Evolutionary conservation across 1,140 invertebrate species (phyloP).

Genomic region (Aphelinus certus): DNA sequence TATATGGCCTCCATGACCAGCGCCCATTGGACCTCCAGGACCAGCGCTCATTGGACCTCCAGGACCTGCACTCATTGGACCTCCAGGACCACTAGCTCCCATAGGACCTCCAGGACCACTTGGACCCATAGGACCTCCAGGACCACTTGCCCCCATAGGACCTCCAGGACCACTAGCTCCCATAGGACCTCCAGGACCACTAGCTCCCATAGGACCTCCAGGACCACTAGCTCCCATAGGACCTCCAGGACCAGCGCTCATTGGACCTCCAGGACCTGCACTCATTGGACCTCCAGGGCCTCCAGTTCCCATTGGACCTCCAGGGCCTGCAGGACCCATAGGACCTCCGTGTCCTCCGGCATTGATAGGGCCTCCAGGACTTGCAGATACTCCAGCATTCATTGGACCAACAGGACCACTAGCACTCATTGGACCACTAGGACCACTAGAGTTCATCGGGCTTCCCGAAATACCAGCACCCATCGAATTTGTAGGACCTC

Average conservation of each 20-base stretch:
- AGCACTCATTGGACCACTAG: neutral
- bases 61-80: constrained; percentile 30
- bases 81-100: constrained; percentile 35
- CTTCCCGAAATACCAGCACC: neutral
- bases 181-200: constrained; percentile 12
- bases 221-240: constrained; percentile 35
- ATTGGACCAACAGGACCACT: neutral
- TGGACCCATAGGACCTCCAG: constrained; percentile 9
- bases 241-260: constrained; percentile 38
- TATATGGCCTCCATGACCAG: constrained; percentile 36
- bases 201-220: constrained; percentile 2
- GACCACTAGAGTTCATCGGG: neutral
- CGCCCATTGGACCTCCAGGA: constrained; percentile 32
- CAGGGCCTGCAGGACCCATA: neutral
- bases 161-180: constrained; percentile 7
- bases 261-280: constrained; percentile 49
- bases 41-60: constrained; percentile 38
- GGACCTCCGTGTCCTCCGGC: constrained; percentile 3
- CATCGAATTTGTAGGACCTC: neutral
- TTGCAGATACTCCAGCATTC: constrained; percentile 39
- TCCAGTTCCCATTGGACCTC: constrained; percentile 8
- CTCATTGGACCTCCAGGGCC: constrained; percentile 32
- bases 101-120: constrained; percentile 8
- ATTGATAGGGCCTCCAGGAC: neutral
- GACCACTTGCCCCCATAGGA: constrained; percentile 19